Conservation (phyloP, 2,113 vertebrate species). For the Phaethornis superciliosus region DNA sequence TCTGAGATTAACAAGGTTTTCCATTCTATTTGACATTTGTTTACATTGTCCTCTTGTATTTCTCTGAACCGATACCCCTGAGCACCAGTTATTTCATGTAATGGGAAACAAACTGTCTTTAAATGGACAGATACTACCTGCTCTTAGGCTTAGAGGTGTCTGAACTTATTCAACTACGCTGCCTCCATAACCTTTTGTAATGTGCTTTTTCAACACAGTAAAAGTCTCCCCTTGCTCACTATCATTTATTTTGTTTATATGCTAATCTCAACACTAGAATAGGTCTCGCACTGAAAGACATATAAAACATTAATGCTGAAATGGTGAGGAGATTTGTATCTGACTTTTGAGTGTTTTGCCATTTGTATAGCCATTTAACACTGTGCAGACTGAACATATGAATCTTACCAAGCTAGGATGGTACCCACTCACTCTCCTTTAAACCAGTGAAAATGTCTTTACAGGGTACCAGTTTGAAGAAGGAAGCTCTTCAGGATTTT, state of each 20-base stretch:
- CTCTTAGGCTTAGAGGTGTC: not conserved
- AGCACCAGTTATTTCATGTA: not conserved
- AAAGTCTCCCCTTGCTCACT: not conserved
- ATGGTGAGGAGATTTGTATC: not conserved
- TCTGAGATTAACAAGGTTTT: not conserved
- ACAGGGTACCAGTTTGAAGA: not conserved
- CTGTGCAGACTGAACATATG: rapidly evolving
- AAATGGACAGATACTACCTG: not conserved
- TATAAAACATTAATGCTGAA: not conserved
- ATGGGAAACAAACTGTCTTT: not conserved
- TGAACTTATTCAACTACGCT: not conserved
- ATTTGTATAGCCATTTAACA: not conserved
- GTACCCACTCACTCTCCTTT: not conserved
- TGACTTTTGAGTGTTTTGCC: not conserved
- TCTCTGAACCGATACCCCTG: not conserved
- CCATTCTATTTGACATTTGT: not conserved
- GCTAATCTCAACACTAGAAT: not conserved
- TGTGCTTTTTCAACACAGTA: not conserved
- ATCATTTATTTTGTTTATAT: not conserved
- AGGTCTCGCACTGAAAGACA: not conserved
- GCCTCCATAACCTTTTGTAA: not conserved
- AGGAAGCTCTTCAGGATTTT: not conserved
- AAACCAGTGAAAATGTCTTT: not conserved
- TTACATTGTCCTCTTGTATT: not conserved
- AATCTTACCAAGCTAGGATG: not conserved